Evolutionary conservation across 2,113 vertebrate species (phyloP).

Genomic region (Hiodon tergisus): DNA sequence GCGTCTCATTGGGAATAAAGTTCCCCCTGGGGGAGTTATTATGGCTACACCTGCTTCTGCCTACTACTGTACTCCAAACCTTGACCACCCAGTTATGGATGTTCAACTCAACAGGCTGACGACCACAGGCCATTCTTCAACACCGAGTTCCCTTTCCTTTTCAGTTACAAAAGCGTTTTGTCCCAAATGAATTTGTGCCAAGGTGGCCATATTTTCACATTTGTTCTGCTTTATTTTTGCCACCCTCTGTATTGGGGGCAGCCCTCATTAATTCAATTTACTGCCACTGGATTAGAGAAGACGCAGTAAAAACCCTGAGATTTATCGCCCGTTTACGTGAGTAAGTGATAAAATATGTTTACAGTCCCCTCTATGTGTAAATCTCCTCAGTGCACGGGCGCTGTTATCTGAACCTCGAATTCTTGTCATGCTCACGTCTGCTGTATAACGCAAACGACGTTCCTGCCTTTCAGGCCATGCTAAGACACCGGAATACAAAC

Average conservation of each 20-base stretch:
- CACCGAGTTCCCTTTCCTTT: too few species aligned
- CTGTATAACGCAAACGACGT: neutral
- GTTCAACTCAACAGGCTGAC: neutral
- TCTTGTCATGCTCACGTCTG: neutral
- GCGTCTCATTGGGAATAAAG: neutral
- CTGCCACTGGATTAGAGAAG: neutral
- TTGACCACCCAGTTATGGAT: neutral
- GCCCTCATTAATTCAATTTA: constrained; percentile 11
- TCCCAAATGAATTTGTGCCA: neutral
- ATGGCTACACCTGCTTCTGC: too few species aligned
- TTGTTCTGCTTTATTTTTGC: neutral
- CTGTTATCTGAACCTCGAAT: neutral
- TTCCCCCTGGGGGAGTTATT: neutral
- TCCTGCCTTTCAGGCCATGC: neutral
- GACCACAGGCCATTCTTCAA: neutral
- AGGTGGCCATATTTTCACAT: neutral
- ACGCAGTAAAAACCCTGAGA: neutral
- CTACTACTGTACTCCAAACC: neutral
- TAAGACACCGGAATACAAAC: neutral
- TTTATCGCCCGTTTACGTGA: neutral
- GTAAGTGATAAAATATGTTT: constrained; percentile 15
- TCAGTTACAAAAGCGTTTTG: neutral
- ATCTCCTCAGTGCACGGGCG: neutral
- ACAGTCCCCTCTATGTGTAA: constrained; percentile 4
- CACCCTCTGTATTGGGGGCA: neutral